These are phyloP conservation scores for Prionace glauca DNA, from an alignment of 2,797 vertebrate genomes.

Conservation along the genomic window DNA sequence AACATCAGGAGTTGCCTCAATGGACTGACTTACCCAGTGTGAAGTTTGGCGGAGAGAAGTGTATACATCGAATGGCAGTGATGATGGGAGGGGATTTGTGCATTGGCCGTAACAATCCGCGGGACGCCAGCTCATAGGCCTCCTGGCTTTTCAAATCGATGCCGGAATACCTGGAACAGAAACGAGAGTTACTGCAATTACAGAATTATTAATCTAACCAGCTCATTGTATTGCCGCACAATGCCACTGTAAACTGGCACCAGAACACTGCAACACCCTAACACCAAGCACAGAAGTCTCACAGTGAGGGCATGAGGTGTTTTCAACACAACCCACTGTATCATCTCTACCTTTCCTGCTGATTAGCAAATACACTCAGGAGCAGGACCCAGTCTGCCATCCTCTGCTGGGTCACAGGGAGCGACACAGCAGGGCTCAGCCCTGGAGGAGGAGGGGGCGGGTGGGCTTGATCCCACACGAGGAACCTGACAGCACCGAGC, in stretches of 20 bases:
- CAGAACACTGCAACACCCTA: no score
- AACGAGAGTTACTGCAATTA: constrained; percentile 26
- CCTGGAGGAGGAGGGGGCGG: background rate
- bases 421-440: background rate
- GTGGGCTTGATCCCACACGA: background rate
- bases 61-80: constrained; percentile 68
- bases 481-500: background rate
- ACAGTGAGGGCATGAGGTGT: no score
- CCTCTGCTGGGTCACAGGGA: background rate
- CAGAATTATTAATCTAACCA: constrained; percentile 31
- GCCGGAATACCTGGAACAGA: constrained; percentile 62
- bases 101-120: constrained; percentile 72
- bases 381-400: background rate
- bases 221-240: background rate
- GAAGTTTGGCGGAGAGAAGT: constrained; percentile 75
- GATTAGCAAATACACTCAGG: no score
- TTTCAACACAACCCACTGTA: background rate
- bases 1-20: background rate
- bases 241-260: no score
- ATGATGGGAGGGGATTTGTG: constrained; percentile 75
- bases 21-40: constrained; percentile 67
- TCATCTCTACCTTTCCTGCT: background rate
- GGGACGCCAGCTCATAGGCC: constrained; percentile 82
- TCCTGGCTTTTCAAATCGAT: constrained; percentile 80
- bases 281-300: no score